Conservation (phyloP, 2,888 invertebrate genomes). For the Dasypogon diadema region DNA sequence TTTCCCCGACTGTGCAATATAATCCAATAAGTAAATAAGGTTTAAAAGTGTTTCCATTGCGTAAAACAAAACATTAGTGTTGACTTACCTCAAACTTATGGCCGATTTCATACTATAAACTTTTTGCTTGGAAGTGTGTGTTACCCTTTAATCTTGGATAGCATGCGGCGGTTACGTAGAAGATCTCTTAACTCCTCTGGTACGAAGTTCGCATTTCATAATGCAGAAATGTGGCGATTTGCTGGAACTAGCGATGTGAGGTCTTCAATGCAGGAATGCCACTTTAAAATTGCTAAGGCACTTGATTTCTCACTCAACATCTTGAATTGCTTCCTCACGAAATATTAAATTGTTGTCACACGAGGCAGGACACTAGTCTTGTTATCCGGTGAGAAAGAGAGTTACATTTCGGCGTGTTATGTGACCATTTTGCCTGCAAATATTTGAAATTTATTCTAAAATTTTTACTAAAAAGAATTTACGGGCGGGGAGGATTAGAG, state of each 20-base stretch:
- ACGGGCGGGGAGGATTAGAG: no score
- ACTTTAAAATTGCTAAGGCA: slow-evolving; percentile 27
- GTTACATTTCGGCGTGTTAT: not conserved
- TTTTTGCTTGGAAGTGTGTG: slow-evolving; percentile 24
- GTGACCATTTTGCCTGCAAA: slow-evolving; percentile 18
- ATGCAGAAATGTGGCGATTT: not conserved
- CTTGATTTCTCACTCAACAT: slow-evolving; percentile 5
- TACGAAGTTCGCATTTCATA: slow-evolving; percentile 10
- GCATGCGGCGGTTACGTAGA: not conserved
- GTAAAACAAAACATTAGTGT: not conserved
- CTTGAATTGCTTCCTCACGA: no score
- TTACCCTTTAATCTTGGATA: slow-evolving; percentile 8
- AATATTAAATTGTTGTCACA: no score
- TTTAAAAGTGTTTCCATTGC: not conserved
- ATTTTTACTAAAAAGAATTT: no score
- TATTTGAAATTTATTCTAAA: not conserved
- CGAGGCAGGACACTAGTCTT: no score
- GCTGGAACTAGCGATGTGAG: not conserved
- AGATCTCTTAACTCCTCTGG: not conserved
- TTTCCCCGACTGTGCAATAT: not conserved
- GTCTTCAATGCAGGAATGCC: slow-evolving; percentile 20
- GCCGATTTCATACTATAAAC: slow-evolving; percentile 53
- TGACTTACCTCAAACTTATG: slow-evolving; percentile 53
- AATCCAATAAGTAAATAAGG: slow-evolving; percentile 15
- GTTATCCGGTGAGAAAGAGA: no score